These are phyloP conservation scores for Steinernema scapterisci DNA, from an alignment of 2,888 invertebrate species.

Conservation along the genomic window DNA sequence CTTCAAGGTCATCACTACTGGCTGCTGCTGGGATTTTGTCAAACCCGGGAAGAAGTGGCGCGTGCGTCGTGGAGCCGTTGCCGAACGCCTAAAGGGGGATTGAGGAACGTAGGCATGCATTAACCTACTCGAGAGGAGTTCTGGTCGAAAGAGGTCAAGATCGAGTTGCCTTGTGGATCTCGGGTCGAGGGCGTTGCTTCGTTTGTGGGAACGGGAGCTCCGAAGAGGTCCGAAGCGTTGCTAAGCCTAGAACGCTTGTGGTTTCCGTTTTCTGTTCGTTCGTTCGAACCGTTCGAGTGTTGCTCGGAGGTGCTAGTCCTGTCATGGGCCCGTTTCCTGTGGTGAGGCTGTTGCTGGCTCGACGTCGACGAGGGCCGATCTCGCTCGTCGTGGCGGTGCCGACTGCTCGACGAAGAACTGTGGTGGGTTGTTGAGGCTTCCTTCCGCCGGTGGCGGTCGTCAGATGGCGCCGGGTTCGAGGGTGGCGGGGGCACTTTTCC, in stretches of 20 bases:
- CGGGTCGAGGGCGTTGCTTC: not conserved
- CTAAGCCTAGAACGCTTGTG: constrained; percentile 13
- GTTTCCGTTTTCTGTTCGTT: not conserved
- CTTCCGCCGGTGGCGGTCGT: constrained; percentile 26
- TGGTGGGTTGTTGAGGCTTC: constrained; percentile 13
- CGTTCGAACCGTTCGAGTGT: constrained; percentile 9
- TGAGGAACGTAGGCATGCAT: not conserved
- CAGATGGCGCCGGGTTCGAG: not conserved
- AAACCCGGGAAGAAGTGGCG: not conserved
- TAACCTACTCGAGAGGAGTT: not conserved
- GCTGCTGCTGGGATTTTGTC: not conserved
- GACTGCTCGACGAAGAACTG: not conserved
- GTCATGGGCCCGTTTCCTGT: constrained; percentile 15
- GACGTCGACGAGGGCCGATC: constrained; percentile 4
- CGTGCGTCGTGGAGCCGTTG: not conserved
- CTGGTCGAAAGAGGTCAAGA: constrained; percentile 4
- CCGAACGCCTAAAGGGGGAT: not conserved
- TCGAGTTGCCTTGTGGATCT: not conserved
- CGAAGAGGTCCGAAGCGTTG: constrained; percentile 20
- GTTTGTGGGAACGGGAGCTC: not conserved
- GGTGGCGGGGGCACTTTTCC: constrained; percentile 9
- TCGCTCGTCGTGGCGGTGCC: constrained; percentile 3
- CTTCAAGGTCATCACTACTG: constrained; percentile 26
- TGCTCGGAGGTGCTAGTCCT: constrained; percentile 22
- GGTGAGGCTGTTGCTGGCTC: constrained; percentile 14